These are phyloP conservation scores for Limnephilus lunatus DNA, from an alignment of 2,888 invertebrate genomes.

Conservation along the genomic window DNA sequence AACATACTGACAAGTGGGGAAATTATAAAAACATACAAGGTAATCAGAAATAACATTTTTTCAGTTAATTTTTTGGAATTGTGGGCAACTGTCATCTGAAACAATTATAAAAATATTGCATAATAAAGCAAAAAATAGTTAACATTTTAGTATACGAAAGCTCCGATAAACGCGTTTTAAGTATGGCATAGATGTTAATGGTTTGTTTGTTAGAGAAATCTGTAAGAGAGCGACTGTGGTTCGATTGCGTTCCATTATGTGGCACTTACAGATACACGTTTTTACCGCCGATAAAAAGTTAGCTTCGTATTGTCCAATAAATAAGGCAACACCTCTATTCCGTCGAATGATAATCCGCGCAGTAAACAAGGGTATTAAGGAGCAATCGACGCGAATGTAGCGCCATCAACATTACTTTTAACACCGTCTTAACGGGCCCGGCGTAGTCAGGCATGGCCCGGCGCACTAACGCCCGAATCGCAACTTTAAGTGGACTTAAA, in stretches of 20 bases:
- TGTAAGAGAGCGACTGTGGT: neutral
- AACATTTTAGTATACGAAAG: neutral
- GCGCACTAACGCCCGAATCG: neutral
- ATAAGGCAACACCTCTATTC: neutral
- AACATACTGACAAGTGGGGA: too few species aligned
- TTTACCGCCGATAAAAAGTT: neutral
- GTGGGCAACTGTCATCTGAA: too few species aligned
- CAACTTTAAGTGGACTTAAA: neutral
- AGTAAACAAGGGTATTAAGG: constrained; percentile 34
- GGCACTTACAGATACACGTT: neutral
- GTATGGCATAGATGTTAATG: neutral
- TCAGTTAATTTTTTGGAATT: too few species aligned
- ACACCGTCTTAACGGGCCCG: neutral
- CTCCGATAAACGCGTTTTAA: neutral
- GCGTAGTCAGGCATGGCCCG: too few species aligned
- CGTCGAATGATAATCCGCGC: constrained; percentile 7
- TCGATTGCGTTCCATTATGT: neutral
- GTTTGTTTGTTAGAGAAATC: neutral
- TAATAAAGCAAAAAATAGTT: too few species aligned
- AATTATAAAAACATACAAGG: too few species aligned
- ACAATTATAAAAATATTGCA: too few species aligned
- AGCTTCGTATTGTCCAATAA: neutral
- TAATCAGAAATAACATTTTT: too few species aligned
- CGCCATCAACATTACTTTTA: constrained; percentile 32
- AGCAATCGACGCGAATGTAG: constrained; percentile 21